These are phyloP conservation scores for Exocentrus adspersus DNA, from an alignment of 2,888 invertebrate genomes.

Conservation along the genomic window DNA sequence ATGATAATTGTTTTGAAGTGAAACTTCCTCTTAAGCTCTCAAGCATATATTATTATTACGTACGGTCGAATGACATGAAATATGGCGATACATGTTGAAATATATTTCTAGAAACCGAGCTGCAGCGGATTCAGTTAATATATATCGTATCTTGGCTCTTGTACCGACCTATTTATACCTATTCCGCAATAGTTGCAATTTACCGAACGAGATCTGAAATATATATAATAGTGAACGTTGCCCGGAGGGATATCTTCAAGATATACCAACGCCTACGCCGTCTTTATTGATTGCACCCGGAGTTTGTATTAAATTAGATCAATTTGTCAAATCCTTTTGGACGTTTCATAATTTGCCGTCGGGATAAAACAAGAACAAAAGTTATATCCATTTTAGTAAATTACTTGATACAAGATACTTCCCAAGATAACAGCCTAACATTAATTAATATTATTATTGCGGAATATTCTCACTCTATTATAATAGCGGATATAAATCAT, in stretches of 20 bases:
- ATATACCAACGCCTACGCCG: conserved; percentile 34
- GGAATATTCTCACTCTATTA: conserved; percentile 28
- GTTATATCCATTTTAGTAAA: conserved; percentile 49
- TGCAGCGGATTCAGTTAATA: not conserved
- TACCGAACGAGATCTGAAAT: conserved; percentile 13
- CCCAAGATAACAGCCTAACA: conserved; percentile 41
- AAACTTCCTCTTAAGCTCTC: no score
- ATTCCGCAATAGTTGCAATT: conserved; percentile 12
- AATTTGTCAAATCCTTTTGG: conserved; percentile 55
- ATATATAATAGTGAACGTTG: conserved; percentile 23
- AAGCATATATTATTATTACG: no score
- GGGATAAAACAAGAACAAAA: conserved; percentile 50
- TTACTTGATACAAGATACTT: conserved; percentile 50
- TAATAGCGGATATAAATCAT: conserved; percentile 24
- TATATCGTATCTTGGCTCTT: not conserved
- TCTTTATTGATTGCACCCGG: conserved; percentile 47
- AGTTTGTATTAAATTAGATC: conserved; percentile 55
- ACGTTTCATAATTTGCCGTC: conserved; percentile 52
- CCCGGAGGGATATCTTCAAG: conserved; percentile 30
- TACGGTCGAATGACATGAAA: no score
- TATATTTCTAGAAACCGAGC: not conserved
- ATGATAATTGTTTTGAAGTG: no score
- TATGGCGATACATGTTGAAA: no score
- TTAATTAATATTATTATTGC: conserved; percentile 44
- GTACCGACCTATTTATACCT: not conserved